These are phyloP conservation scores for Lophura nycthemera DNA, from an alignment of 2,113 vertebrate genomes.

Conservation along the genomic window DNA sequence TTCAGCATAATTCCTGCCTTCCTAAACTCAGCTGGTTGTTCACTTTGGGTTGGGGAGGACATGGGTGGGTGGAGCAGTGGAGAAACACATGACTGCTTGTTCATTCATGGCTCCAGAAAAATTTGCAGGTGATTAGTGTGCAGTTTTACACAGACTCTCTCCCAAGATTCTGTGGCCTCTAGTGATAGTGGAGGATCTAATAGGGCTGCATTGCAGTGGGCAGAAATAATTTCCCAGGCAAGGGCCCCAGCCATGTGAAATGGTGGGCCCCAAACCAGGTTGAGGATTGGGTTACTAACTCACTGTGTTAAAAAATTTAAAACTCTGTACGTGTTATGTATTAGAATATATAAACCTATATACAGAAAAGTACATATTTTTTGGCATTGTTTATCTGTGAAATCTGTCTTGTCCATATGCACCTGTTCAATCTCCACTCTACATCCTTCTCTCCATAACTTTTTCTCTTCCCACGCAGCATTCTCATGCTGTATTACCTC, in stretches of 20 bases:
- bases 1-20: neutral
- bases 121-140: neutral
- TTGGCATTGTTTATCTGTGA: neutral
- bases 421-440: neutral
- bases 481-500: rapidly evolving
- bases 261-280: neutral
- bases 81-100: neutral
- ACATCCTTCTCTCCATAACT: rapidly evolving
- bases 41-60: neutral
- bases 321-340: neutral
- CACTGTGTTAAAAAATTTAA: neutral
- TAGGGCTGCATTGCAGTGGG: too few species aligned
- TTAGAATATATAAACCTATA: neutral
- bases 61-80: too few species aligned
- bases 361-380: neutral
- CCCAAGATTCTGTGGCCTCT: neutral
- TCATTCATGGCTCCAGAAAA: neutral
- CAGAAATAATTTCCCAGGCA: neutral
- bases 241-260: neutral
- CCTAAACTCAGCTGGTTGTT: neutral
- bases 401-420: neutral
- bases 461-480: neutral
- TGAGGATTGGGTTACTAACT: neutral
- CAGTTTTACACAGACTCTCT: neutral
- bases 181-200: neutral